Percentiles rank a stretch among this genome's conserved stretches.
Evolutionary conservation across 1,140 invertebrate genomes (phyloP).

Genomic region (Belonocnema kinseyi): DNA sequence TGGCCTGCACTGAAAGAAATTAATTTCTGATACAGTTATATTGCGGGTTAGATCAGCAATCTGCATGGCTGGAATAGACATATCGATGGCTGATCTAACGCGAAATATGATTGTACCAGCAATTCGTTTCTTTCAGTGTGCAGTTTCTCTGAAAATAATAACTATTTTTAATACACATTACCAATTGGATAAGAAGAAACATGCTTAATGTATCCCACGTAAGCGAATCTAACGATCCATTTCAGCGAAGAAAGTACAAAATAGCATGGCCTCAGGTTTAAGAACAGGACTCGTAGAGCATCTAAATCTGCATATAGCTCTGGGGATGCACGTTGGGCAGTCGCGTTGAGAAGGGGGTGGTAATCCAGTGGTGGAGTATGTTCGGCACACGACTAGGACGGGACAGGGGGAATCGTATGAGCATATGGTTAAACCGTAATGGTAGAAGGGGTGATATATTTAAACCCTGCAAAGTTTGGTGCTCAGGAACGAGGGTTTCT

Average conservation of each 20-base stretch:
- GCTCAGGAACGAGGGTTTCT: conserved; percentile 55
- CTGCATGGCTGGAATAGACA: no score
- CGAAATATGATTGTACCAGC: no score
- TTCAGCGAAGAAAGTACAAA: conserved; percentile 42
- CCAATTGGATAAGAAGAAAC: no score
- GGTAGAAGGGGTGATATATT: conserved; percentile 73
- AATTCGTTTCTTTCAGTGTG: no score
- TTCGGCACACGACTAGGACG: conserved; percentile 18
- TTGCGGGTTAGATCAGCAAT: no score
- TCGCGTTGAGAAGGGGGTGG: conserved; percentile 24
- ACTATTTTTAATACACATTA: no score
- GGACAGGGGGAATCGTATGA: conserved; percentile 44
- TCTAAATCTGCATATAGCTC: conserved; percentile 59
- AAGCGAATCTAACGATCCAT: conserved; percentile 38
- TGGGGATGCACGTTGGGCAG: conserved; percentile 50
- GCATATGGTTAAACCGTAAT: conserved; percentile 74
- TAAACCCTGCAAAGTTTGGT: conserved; percentile 73
- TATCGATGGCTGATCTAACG: no score
- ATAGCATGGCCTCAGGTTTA: conserved; percentile 39
- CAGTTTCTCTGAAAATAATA: no score
- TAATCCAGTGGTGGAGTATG: conserved; percentile 16
- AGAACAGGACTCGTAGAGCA: conserved; percentile 50
- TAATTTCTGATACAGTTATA: no score
- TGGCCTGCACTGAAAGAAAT: no score
- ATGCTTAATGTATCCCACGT: no score